phyloP scores from a whole-genome alignment of 2,888 invertebrate genomes.

The Patella pellucida region DNA sequence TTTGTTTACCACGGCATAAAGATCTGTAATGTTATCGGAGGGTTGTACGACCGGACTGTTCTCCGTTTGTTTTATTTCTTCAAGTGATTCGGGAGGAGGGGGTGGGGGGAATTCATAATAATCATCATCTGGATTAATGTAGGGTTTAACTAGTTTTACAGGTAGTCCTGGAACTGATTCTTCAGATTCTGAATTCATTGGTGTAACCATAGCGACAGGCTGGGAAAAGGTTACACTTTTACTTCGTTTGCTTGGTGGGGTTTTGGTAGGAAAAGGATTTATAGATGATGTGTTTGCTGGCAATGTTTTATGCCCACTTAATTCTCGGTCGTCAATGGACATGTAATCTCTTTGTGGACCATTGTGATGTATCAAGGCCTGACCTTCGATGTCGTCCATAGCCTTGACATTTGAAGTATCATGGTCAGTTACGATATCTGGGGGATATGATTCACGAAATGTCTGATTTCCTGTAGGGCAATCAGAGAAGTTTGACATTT shows the following conservation, averaged over 20 bases:
- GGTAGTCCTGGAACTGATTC: constrained; percentile 52
- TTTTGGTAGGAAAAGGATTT: constrained; percentile 28
- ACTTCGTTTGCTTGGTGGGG: constrained; percentile 36
- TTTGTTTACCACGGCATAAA: background rate
- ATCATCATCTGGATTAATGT: constrained; percentile 25
- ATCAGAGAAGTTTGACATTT: constrained; percentile 51
- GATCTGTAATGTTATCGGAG: background rate
- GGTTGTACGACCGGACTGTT: background rate
- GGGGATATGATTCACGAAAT: constrained; percentile 3
- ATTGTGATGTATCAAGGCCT: constrained; percentile 9
- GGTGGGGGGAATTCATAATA: constrained; percentile 23
- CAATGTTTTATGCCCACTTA: constrained; percentile 34
- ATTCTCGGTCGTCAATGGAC: constrained; percentile 1
- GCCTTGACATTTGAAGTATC: constrained; percentile 13
- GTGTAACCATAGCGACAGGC: constrained; percentile 62
- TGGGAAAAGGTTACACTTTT: constrained; percentile 62
- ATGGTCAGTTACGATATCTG: background rate
- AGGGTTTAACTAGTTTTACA: constrained; percentile 7
- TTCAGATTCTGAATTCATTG: constrained; percentile 57
- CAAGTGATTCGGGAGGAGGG: background rate
- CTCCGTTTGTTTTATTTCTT: background rate
- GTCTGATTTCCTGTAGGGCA: constrained; percentile 19
- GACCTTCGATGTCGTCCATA: constrained; percentile 3
- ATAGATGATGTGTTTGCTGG: constrained; percentile 29
- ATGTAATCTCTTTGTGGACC: constrained; percentile 13